A percentile compares a stretch with the other conserved stretches of the same genome.
Conservation (phyloP, 2,113 vertebrate species). For the Perca fluviatilis region DNA sequence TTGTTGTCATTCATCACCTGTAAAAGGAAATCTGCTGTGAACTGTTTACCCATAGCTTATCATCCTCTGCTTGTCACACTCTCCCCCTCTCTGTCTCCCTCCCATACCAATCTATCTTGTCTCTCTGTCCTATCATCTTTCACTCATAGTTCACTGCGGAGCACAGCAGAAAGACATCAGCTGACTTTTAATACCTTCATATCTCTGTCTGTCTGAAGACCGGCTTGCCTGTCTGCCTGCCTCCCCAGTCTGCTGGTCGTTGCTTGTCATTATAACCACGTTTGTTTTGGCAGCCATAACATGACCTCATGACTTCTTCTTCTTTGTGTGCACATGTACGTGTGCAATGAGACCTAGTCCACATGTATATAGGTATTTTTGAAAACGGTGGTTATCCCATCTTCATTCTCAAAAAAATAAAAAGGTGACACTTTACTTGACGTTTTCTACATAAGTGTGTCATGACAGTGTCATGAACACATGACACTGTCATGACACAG, state of each 20-base stretch:
- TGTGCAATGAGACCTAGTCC: not conserved
- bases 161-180: slow-evolving; percentile 67
- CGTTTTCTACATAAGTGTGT: no score
- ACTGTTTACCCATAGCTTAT: slow-evolving; percentile 80
- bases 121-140: slow-evolving; percentile 72
- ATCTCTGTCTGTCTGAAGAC: slow-evolving; percentile 48
- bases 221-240: slow-evolving; percentile 11
- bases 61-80: slow-evolving; percentile 72
- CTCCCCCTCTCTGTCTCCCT: slow-evolving; percentile 42
- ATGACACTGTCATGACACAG: no score
- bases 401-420: no score
- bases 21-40: slow-evolving; percentile 77
- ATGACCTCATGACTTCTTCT: not conserved
- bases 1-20: slow-evolving; percentile 82
- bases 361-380: no score
- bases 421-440: no score
- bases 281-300: slow-evolving; percentile 14
- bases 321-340: not conserved
- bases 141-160: slow-evolving; percentile 66
- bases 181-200: slow-evolving; percentile 76
- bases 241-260: not conserved
- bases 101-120: slow-evolving; percentile 62
- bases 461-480: no score
- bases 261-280: not conserved
- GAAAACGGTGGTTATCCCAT: no score